phyloP scores from a whole-genome alignment of 2,113 vertebrate species.

The Prionailurus bengalensis region DNA sequence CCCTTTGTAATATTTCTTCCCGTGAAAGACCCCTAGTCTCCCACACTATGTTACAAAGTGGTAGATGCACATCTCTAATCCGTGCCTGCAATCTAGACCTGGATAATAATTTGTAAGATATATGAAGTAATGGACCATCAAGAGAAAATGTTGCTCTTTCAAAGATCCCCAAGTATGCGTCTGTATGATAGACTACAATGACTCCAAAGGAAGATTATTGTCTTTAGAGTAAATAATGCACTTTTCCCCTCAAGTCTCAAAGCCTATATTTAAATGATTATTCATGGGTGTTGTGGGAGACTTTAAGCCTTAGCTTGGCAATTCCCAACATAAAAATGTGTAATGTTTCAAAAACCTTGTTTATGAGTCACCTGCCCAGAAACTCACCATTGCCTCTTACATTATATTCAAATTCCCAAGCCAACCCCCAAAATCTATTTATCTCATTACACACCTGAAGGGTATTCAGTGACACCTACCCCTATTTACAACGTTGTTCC shows the following conservation, averaged over 20 bases:
- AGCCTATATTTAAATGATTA: conserved; percentile 80
- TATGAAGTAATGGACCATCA: conserved; percentile 51
- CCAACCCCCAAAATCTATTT: conserved; percentile 52
- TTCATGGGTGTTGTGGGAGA: conserved; percentile 75
- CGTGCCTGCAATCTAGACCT: not conserved
- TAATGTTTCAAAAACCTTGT: conserved; percentile 74
- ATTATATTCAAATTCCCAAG: conserved; percentile 62
- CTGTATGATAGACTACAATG: conserved; percentile 64
- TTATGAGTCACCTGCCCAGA: conserved; percentile 70
- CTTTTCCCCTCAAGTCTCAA: conserved; percentile 62
- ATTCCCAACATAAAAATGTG: conserved; percentile 72
- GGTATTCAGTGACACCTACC: conserved; percentile 20
- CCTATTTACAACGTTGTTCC: conserved; percentile 27
- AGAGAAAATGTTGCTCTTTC: conserved; percentile 75
- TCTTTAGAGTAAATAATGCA: conserved; percentile 79
- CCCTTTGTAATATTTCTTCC: not conserved
- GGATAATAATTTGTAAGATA: conserved; percentile 37
- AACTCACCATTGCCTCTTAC: conserved; percentile 66
- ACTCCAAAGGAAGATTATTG: conserved; percentile 65
- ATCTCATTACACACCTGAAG: conserved; percentile 65
- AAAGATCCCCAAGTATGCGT: conserved; percentile 66
- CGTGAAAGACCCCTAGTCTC: not conserved
- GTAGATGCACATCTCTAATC: not conserved
- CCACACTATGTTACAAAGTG: not conserved
- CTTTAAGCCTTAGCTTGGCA: conserved; percentile 72